Conservation (phyloP, 2,113 vertebrate genomes). For the Oreochromis spilurus region DNA sequence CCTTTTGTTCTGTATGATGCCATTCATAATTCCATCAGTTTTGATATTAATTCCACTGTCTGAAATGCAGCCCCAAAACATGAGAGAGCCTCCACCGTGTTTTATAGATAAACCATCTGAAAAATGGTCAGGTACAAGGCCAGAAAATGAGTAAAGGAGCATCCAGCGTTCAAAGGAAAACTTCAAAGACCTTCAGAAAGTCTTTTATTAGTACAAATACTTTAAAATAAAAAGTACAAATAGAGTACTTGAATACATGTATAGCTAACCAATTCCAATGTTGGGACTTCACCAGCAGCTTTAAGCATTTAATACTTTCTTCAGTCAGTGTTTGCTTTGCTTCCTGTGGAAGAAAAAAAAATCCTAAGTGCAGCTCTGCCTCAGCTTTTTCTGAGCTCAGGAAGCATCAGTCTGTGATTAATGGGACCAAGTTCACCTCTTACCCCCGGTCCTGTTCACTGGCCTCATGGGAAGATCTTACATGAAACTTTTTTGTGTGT, state of each 20-base stretch:
- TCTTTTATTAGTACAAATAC: neutral
- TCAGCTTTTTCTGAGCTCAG: neutral
- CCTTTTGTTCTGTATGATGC: neutral
- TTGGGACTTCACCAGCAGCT: neutral
- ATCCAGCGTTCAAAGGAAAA: neutral
- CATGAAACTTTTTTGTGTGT: neutral
- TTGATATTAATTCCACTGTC: neutral
- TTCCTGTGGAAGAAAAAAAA: neutral
- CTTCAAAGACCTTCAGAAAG: neutral
- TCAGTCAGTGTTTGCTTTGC: neutral
- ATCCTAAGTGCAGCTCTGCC: neutral
- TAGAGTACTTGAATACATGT: neutral
- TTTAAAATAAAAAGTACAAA: neutral
- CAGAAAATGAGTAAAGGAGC: neutral
- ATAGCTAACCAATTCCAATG: neutral
- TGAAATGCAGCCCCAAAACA: neutral
- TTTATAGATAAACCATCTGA: neutral
- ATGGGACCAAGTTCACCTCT: constrained; percentile 29
- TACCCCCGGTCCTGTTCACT: neutral
- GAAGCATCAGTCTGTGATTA: constrained; percentile 27
- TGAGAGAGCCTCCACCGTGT: neutral
- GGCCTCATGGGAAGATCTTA: neutral
- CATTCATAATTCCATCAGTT: neutral
- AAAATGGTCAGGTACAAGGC: neutral
- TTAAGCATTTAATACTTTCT: neutral